phyloP scores from a whole-genome alignment of 2,888 invertebrate genomes.

The Polydrusus tereticollis region DNA sequence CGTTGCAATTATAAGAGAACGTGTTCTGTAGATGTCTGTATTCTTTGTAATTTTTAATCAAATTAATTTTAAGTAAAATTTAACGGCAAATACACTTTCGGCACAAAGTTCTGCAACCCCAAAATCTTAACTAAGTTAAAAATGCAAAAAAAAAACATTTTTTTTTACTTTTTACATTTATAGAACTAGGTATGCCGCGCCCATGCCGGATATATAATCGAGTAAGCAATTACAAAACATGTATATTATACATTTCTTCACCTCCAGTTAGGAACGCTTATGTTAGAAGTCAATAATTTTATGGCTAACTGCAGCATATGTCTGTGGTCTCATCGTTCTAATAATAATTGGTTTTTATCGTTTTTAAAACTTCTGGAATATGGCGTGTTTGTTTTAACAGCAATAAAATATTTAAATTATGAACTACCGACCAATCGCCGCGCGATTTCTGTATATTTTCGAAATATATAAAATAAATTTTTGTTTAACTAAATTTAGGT shows the following conservation, averaged over 20 bases:
- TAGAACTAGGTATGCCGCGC: too few species aligned
- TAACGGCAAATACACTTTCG: too few species aligned
- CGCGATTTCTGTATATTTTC: slow-evolving; percentile 42
- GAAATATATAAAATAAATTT: slow-evolving; percentile 47
- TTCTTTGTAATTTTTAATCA: background rate
- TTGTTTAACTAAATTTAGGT: slow-evolving; percentile 46
- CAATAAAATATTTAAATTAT: slow-evolving; percentile 54
- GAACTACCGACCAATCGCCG: slow-evolving; percentile 43
- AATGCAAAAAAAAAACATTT: background rate
- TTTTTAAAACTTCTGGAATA: slow-evolving; percentile 49
- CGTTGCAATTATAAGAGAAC: slow-evolving; percentile 49
- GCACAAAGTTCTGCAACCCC: too few species aligned
- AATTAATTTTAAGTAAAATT: too few species aligned
- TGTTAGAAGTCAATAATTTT: slow-evolving; percentile 46
- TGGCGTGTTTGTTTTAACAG: slow-evolving; percentile 54
- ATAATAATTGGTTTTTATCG: slow-evolving; percentile 51
- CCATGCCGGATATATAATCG: background rate
- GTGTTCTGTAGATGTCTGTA: background rate
- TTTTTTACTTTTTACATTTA: too few species aligned
- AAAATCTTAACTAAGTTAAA: background rate
- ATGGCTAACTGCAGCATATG: slow-evolving; percentile 42
- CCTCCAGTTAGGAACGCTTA: slow-evolving; percentile 32
- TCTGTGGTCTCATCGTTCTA: slow-evolving; percentile 48
- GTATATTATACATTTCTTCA: slow-evolving; percentile 29
- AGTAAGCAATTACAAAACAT: slow-evolving; percentile 26